phyloP scores from a whole-genome alignment of 2,797 vertebrate genomes.

The Microcaecilia unicolor region DNA sequence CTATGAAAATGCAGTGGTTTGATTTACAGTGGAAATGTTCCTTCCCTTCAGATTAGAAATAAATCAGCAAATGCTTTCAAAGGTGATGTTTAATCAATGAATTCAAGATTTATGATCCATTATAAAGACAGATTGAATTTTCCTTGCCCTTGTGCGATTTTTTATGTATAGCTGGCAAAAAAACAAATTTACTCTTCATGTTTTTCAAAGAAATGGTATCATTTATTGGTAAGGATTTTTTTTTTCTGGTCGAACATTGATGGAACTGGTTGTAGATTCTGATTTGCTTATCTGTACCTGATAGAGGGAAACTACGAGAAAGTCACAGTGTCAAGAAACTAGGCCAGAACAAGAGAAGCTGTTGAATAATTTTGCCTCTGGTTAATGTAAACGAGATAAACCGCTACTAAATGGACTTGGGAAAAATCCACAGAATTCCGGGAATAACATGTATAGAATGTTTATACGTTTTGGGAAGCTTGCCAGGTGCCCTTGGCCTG shows the following conservation, averaged over 20 bases:
- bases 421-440: too few species aligned
- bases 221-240: conserved; percentile 47
- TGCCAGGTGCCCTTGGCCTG: too few species aligned
- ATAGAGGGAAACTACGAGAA: too few species aligned
- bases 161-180: conserved; percentile 38
- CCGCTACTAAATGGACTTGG: too few species aligned
- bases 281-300: conserved; percentile 31
- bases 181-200: conserved; percentile 27
- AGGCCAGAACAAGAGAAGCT: too few species aligned
- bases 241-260: conserved; percentile 11
- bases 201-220: conserved; percentile 33
- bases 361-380: too few species aligned
- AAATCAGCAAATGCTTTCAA: conserved; percentile 52
- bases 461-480: too few species aligned
- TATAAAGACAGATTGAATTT: conserved; percentile 57
- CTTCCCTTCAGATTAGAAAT: conserved; percentile 47
- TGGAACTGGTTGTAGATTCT: conserved; percentile 10
- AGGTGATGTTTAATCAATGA: conserved; percentile 53
- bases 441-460: too few species aligned
- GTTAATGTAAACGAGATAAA: too few species aligned
- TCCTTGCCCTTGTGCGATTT: conserved; percentile 35
- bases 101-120: conserved; percentile 53
- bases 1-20: conserved; percentile 51
- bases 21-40: conserved; percentile 40
- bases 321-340: too few species aligned